Percentiles rank a stretch among this genome's conserved stretches.
Evolutionary conservation across 1,140 invertebrate species (phyloP).

Genomic region (Whitmania pigra): DNA sequence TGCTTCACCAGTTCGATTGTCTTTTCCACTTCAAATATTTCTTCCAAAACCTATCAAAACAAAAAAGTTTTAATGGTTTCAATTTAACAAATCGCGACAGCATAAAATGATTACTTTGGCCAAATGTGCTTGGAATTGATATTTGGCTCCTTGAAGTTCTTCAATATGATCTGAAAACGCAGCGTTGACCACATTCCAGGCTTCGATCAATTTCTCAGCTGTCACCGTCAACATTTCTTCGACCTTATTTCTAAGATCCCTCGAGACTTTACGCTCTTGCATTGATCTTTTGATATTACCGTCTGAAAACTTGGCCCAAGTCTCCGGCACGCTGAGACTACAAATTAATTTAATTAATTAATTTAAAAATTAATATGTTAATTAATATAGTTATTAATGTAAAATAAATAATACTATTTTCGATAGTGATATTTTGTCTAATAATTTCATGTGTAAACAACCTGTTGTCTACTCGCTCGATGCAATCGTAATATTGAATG

Average conservation of each 20-base stretch:
- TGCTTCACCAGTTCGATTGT: conserved; percentile 44
- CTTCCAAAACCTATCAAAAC: conserved; percentile 59
- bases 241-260: conserved; percentile 54
- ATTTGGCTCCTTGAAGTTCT: conserved; percentile 44
- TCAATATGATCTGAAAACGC: conserved; percentile 38
- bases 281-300: conserved; percentile 69
- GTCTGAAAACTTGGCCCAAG: conserved; percentile 76
- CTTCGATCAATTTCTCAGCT: conserved; percentile 20
- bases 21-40: conserved; percentile 65
- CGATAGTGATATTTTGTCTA: not conserved
- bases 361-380: not conserved
- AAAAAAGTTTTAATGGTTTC: conserved; percentile 1
- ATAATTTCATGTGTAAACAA: conserved; percentile 37
- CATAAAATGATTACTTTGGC: conserved; percentile 51
- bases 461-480: conserved; percentile 77
- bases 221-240: conserved; percentile 24
- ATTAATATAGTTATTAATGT: too few species aligned
- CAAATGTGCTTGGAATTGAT: conserved; percentile 69
- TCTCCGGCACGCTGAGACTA: conserved; percentile 63
- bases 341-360: conserved; percentile 16
- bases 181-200: conserved; percentile 34
- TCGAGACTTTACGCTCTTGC: conserved; percentile 65
- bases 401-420: too few species aligned
- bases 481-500: conserved; percentile 76
- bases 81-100: not conserved